These are phyloP conservation scores for Cepaea nemoralis DNA, from an alignment of 1,140 invertebrate species.

Conservation along the genomic window DNA sequence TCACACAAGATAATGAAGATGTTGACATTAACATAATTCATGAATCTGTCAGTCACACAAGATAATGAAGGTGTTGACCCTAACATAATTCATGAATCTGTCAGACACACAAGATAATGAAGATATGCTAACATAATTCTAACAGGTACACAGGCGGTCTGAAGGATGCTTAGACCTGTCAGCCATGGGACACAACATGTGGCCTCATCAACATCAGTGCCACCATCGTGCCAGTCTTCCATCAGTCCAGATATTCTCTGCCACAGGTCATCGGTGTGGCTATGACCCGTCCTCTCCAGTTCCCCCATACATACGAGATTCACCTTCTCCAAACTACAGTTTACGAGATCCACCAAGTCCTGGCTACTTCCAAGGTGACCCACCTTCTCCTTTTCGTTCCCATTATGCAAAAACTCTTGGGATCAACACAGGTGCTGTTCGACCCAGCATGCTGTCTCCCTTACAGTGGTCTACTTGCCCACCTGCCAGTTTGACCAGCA, in stretches of 20 bases:
- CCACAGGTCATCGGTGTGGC: conserved; percentile 21
- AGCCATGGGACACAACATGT: conserved; percentile 52
- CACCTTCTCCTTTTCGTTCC: conserved; percentile 14
- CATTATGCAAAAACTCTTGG: conserved; percentile 22
- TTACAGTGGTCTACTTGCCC: conserved; percentile 46
- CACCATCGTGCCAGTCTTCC: conserved; percentile 63
- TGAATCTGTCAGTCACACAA: no score
- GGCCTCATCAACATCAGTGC: conserved; percentile 38
- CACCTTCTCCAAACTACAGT: conserved; percentile 11
- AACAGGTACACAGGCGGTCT: conserved; percentile 57
- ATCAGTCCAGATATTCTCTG: conserved; percentile 42
- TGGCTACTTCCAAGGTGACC: conserved; percentile 14
- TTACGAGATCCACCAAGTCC: conserved; percentile 1
- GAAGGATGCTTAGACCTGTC: conserved; percentile 64
- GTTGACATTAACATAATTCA: no score
- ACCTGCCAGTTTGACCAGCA: conserved; percentile 20
- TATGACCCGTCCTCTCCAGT: conserved; percentile 23
- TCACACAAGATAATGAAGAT: no score
- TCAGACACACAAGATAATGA: no score
- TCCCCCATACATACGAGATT: conserved; percentile 14
- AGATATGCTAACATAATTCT: no score
- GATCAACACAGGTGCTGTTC: conserved; percentile 5
- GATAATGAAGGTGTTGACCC: no score
- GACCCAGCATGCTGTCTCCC: conserved; percentile 37
- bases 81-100: no score